Percentiles rank a stretch among this genome's conserved stretches.
These are phyloP conservation scores for Chrysoperla carnea DNA, from an alignment of 1,140 invertebrate species.

Conservation along the genomic window DNA sequence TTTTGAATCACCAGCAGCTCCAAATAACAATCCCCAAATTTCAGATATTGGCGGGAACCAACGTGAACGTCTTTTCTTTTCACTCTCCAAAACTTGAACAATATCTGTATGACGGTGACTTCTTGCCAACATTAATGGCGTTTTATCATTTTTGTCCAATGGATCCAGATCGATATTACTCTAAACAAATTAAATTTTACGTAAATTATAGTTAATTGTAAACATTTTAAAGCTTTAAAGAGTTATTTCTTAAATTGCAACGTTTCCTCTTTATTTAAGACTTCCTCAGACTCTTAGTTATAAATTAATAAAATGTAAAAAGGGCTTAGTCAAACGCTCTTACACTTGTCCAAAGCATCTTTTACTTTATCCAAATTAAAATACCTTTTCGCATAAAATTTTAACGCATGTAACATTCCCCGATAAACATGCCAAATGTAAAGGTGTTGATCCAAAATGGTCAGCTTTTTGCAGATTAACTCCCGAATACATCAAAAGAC, in stretches of 20 bases:
- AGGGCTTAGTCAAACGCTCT: too few relatives aligned
- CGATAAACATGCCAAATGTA: conserved; percentile 84
- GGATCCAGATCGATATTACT: conserved; percentile 72
- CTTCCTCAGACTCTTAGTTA: too few relatives aligned
- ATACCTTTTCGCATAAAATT: conserved; percentile 69
- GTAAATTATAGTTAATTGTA: not conserved
- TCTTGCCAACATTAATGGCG: conserved; percentile 70
- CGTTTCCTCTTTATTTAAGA: too few relatives aligned
- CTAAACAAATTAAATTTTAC: conserved; percentile 23
- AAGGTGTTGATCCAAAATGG: conserved; percentile 79
- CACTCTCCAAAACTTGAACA: conserved; percentile 58
- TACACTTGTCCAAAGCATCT: not conserved
- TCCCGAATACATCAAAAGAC: conserved; percentile 77
- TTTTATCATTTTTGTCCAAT: conserved; percentile 80
- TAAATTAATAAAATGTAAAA: too few relatives aligned
- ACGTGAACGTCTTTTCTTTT: conserved; percentile 54
- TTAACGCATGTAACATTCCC: conserved; percentile 68
- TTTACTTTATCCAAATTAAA: conserved; percentile 2
- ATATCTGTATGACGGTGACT: conserved; percentile 73
- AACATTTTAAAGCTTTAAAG: conserved; percentile 1
- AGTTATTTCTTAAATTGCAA: too few relatives aligned
- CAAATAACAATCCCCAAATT: conserved; percentile 78
- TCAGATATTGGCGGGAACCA: conserved; percentile 75
- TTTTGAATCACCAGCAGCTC: conserved; percentile 77
- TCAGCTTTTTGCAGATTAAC: conserved; percentile 76